Conservation (phyloP, 2,113 vertebrate species). For the Cariama cristata region DNA sequence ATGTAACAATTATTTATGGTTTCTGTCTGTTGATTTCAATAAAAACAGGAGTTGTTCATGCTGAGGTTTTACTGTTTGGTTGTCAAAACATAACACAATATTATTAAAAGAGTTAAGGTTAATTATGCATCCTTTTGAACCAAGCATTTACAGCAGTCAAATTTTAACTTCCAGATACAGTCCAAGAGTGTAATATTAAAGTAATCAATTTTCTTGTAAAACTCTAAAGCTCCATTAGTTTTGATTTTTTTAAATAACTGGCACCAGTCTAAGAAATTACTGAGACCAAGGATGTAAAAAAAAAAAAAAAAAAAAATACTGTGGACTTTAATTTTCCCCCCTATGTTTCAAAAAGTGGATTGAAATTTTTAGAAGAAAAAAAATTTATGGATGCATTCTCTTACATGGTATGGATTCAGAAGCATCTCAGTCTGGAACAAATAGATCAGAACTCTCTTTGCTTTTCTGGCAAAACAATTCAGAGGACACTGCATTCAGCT, state of each 20-base stretch:
- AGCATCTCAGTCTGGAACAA: not conserved
- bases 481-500: not conserved
- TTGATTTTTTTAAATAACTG: not conserved
- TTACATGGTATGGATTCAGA: not conserved
- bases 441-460: not conserved
- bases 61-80: constrained; percentile 37
- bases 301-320: not conserved
- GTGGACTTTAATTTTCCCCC: not conserved
- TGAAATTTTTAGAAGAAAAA: not conserved
- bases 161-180: not conserved
- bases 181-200: not conserved
- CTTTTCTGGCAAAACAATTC: not conserved
- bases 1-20: constrained; percentile 59
- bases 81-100: constrained; percentile 44
- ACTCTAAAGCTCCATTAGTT: not conserved
- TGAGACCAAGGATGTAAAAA: not conserved
- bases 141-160: not conserved
- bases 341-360: not conserved
- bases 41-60: constrained; percentile 27
- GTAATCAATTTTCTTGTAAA: not conserved
- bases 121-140: constrained; percentile 44
- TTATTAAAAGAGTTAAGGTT: constrained; percentile 20
- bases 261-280: not conserved
- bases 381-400: not conserved
- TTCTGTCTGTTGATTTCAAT: constrained; percentile 57